Evolutionary conservation across 1,140 invertebrate species (phyloP).

Genomic region (Delia radicum): DNA sequence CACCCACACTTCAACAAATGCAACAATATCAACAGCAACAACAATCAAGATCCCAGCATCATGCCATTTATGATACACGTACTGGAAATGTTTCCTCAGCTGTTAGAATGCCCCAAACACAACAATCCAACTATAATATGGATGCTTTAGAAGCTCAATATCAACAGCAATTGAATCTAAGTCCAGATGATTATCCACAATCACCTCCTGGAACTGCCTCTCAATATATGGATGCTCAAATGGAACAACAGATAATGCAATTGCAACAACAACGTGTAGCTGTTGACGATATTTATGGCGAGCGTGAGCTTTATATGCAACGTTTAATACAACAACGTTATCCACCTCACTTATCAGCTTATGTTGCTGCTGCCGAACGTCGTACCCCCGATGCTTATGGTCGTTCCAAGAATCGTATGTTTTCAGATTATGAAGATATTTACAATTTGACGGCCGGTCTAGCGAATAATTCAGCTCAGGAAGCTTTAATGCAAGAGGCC

Average conservation of each 20-base stretch:
- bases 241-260: conserved; percentile 50
- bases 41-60: conserved; percentile 48
- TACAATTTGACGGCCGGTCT: conserved; percentile 59
- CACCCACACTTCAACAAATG: conserved; percentile 48
- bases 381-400: conserved; percentile 81
- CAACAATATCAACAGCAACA: conserved; percentile 48
- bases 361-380: conserved; percentile 59
- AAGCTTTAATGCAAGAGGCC: conserved; percentile 48
- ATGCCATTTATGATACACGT: conserved; percentile 52
- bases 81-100: conserved; percentile 51
- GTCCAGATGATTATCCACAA: conserved; percentile 27
- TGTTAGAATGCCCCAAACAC: conserved; percentile 39
- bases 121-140: conserved; percentile 46
- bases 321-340: conserved; percentile 49
- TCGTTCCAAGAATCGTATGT: conserved; percentile 62
- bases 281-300: conserved; percentile 50
- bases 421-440: conserved; percentile 78
- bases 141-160: conserved; percentile 50
- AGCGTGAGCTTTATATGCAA: conserved; percentile 51
- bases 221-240: conserved; percentile 38
- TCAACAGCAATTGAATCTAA: conserved; percentile 40
- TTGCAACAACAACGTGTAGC: conserved; percentile 36
- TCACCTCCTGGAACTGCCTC: background rate
- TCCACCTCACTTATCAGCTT: conserved; percentile 36
- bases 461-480: conserved; percentile 37